phyloP scores from a whole-genome alignment of 1,140 invertebrate species.

The Agrypnia vestita region DNA sequence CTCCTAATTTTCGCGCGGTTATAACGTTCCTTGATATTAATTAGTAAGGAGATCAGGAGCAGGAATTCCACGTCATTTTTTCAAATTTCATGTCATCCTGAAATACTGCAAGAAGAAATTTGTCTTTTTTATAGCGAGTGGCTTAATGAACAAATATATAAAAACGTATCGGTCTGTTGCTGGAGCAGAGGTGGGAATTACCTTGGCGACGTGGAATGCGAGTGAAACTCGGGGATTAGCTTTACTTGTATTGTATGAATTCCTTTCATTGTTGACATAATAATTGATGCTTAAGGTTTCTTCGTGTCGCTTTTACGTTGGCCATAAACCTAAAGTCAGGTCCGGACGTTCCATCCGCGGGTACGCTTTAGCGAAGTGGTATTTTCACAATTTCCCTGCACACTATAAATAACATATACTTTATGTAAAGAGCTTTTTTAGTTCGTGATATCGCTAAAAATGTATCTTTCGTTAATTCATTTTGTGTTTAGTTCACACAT shows the following conservation, averaged over 20 bases:
- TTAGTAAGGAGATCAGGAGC: neutral
- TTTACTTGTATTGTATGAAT: constrained; percentile 38
- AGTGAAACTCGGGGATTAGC: constrained; percentile 37
- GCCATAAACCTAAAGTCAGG: neutral
- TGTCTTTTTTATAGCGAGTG: neutral
- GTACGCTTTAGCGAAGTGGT: too few species aligned
- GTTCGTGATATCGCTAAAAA: too few species aligned
- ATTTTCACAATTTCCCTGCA: too few species aligned
- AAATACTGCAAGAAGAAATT: neutral
- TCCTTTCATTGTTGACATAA: constrained; percentile 38
- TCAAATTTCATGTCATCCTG: neutral
- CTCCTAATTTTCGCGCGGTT: too few species aligned
- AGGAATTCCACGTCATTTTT: neutral
- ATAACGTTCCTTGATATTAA: too few species aligned
- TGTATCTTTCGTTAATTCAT: too few species aligned
- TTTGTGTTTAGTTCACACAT: too few species aligned
- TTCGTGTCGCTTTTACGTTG: neutral
- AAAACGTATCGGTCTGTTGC: constrained; percentile 17
- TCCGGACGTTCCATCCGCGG: neutral
- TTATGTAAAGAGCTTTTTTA: too few species aligned
- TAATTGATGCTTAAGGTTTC: constrained; percentile 17
- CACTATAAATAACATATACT: too few species aligned
- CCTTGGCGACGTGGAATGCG: constrained; percentile 15
- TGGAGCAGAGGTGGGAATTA: neutral
- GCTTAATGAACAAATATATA: constrained; percentile 12